Percentiles rank a stretch among this genome's conserved stretches.
Conservation (phyloP, 1,140 invertebrate species). For the Trypoxylus dichotomus region DNA sequence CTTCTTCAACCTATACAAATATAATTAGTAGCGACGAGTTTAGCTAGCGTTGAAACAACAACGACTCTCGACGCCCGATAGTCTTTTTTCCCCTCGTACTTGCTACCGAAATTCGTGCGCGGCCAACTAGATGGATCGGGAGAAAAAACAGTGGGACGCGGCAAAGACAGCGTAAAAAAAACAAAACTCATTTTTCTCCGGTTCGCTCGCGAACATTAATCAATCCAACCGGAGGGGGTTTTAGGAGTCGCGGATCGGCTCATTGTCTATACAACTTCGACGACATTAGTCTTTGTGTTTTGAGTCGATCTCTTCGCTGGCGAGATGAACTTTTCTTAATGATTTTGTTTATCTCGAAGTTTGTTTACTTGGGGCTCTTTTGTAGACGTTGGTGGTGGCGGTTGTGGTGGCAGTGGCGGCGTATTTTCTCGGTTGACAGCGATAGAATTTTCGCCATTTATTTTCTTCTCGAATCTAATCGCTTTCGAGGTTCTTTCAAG, state of each 20-base stretch:
- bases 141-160: no score
- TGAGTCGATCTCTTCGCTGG: not conserved
- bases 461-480: not conserved
- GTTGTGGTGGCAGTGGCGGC: not conserved
- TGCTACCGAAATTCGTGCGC: not conserved
- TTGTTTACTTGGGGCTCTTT: slow-evolving; percentile 7
- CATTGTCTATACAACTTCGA: slow-evolving; percentile 21
- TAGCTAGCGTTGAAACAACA: not conserved
- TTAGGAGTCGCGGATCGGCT: not conserved
- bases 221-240: not conserved
- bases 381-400: not conserved
- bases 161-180: no score
- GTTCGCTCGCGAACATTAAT: slow-evolving; percentile 6
- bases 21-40: not conserved
- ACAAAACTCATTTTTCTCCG: slow-evolving; percentile 12
- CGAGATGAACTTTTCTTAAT: slow-evolving; percentile 17
- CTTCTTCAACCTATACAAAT: not conserved
- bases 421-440: not conserved
- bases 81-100: not conserved
- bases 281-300: slow-evolving; percentile 21
- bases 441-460: not conserved
- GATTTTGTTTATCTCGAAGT: slow-evolving; percentile 18
- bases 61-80: not conserved
- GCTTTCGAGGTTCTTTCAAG: not conserved
- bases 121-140: no score